Percentiles rank a stretch among this genome's conserved stretches.
These are phyloP conservation scores for Copsychus sechellarum DNA, from an alignment of 2,113 vertebrate genomes.

Conservation along the genomic window DNA sequence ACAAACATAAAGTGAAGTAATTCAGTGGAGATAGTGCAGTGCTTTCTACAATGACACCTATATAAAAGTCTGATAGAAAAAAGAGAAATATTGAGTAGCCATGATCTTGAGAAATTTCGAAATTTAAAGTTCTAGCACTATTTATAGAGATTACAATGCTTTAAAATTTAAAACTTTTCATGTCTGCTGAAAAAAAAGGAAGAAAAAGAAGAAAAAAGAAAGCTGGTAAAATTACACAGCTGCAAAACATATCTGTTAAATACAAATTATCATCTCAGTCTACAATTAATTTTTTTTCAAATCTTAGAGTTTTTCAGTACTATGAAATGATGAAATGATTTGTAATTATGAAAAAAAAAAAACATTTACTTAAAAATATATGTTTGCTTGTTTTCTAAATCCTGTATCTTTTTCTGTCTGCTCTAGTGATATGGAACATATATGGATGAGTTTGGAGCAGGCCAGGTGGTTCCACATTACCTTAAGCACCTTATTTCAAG, in stretches of 20 bases:
- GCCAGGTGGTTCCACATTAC: neutral
- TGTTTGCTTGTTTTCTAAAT: neutral
- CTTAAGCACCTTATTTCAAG: neutral
- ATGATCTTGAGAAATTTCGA: neutral
- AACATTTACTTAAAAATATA: neutral
- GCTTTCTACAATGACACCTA: neutral
- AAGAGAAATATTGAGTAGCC: neutral
- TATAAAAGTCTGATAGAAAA: neutral
- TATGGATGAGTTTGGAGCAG: neutral
- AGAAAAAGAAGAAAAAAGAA: neutral
- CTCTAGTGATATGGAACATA: neutral
- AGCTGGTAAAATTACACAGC: neutral
- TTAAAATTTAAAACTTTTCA: neutral
- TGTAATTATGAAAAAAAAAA: neutral
- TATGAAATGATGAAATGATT: neutral
- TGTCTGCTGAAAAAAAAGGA: neutral
- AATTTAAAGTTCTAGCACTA: neutral
- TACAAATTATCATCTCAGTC: neutral
- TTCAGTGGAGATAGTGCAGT: neutral
- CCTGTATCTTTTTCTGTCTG: neutral
- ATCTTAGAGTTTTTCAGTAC: neutral
- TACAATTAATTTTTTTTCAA: neutral
- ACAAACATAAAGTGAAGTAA: neutral
- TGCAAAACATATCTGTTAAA: neutral
- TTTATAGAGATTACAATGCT: neutral